A percentile compares a stretch with the other conserved stretches of the same genome.
These are phyloP conservation scores for Endotricha flammealis DNA, from an alignment of 2,888 invertebrate genomes.

Conservation along the genomic window DNA sequence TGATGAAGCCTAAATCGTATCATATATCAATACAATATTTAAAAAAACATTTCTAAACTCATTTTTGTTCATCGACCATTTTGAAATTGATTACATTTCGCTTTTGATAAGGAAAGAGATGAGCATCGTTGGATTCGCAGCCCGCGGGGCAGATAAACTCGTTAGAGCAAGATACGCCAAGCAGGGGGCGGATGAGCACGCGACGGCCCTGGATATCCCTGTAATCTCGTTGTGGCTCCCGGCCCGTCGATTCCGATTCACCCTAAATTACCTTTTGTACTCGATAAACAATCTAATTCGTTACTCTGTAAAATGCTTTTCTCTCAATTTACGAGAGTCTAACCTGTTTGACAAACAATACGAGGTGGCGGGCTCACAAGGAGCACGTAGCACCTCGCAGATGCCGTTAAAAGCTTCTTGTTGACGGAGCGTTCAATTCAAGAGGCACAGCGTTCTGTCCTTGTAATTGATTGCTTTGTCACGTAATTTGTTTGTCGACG, in stretches of 20 bases:
- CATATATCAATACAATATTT: no score
- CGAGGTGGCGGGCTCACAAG: conserved; percentile 43
- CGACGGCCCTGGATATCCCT: conserved; percentile 54
- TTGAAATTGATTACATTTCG: conserved; percentile 58
- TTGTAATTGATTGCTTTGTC: conserved; percentile 78
- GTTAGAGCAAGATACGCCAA: conserved; percentile 67
- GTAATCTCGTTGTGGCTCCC: conserved; percentile 71
- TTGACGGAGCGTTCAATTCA: conserved; percentile 73
- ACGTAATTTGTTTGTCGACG: conserved; percentile 74
- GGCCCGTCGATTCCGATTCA: conserved; percentile 61
- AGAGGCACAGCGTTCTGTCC: conserved; percentile 66
- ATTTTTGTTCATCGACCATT: conserved; percentile 16
- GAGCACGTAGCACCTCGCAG: conserved; percentile 56
- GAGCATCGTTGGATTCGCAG: conserved; percentile 52
- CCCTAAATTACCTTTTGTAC: conserved; percentile 67
- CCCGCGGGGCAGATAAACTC: conserved; percentile 77
- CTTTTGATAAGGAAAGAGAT: conserved; percentile 57
- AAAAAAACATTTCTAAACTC: conserved; percentile 1
- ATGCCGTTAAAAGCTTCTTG: conserved; percentile 72
- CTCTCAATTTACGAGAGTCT: conserved; percentile 40
- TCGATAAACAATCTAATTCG: conserved; percentile 68
- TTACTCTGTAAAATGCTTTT: conserved; percentile 53
- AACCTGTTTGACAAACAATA: conserved; percentile 45
- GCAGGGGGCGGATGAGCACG: conserved; percentile 42
- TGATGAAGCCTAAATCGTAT: no score